phyloP scores from a whole-genome alignment of 1,140 invertebrate species.

The Tribolium madens region DNA sequence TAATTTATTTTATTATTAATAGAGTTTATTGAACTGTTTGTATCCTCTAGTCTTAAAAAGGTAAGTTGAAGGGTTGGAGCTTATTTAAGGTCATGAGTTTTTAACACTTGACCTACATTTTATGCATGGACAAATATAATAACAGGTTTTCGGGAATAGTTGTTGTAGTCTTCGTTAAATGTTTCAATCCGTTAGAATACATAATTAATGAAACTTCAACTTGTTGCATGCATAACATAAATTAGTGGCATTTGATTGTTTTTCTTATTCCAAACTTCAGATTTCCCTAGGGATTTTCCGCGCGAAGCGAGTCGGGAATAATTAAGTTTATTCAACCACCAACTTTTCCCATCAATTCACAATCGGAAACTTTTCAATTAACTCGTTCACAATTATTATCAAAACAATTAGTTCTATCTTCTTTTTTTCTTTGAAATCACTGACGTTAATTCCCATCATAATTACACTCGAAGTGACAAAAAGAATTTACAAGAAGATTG shows the following conservation, averaged over 20 bases:
- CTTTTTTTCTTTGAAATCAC: neutral
- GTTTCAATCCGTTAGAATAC: constrained; percentile 21
- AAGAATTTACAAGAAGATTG: constrained; percentile 11
- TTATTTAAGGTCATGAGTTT: neutral
- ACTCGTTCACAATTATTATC: neutral
- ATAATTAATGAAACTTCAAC: constrained; percentile 19
- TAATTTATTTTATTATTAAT: constrained; percentile 28
- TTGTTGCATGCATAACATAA: constrained; percentile 17
- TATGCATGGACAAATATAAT: constrained; percentile 9
- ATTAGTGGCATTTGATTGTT: constrained; percentile 8
- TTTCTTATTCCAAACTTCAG: neutral
- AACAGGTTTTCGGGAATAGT: constrained; percentile 15
- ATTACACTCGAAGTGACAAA: constrained; percentile 18
- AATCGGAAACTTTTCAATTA: neutral
- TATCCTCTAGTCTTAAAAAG: constrained; percentile 27
- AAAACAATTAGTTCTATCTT: constrained; percentile 4
- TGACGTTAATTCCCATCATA: constrained; percentile 20
- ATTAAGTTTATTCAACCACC: constrained; percentile 7
- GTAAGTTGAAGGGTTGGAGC: constrained; percentile 2
- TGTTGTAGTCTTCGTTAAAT: neutral
- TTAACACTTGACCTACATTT: constrained; percentile 34
- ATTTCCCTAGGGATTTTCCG: neutral
- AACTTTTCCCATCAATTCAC: neutral
- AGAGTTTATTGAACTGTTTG: constrained; percentile 49
- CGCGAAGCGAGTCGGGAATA: neutral